Evolutionary conservation across 92 coral and sea anemone genomes (phyloP), one percentile per base, ranked within the genome.

Genomic region (Phenganax marumi): DNA sequence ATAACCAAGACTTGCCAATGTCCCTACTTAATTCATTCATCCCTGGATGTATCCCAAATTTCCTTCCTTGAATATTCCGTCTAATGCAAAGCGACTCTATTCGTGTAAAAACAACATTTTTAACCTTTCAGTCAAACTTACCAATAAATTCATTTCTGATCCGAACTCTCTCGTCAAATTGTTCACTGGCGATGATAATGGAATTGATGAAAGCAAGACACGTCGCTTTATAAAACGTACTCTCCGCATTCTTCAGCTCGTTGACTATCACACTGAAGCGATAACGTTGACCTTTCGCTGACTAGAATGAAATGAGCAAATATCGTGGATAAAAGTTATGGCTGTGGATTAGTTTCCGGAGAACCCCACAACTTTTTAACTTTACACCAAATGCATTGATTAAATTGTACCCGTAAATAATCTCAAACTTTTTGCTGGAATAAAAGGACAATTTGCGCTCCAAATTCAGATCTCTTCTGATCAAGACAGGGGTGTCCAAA

Each of bases 141-240:
- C 99, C 99, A 68, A 91, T 79, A 79, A 96, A 96, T 82, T 96
- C 99, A 86, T 92, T 92, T 18, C 99, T 86, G 19, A 96, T 88
- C 53, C 99, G 84, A 17, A 96, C 96, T 51, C 99, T 91, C 24
- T 96, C 93, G 39, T 96, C 97, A 66, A 96, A 96, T 73, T 96
- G 96, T 19, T 96, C 99, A 0, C 97, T 96, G 2, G 99, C 92
- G 19, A 96, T 96, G 7, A 96, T 91, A 73, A 96, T 96, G 13
- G 97, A 91, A 64, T 96, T 96, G 71, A 96, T 91, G 49, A 96
- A 96, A 8, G 99, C 96, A 50, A 96, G 87, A 57, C 97, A 92
- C 0, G 99, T 94, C 3, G 97, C 91, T 89, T 91, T 96, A 84
- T 96, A 96, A 3, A 97, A 95, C 0, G 88, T 87, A 51, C 91